These are phyloP conservation scores for Hylaeus volcanicus DNA, from an alignment of 1,140 invertebrate species.

Conservation along the genomic window DNA sequence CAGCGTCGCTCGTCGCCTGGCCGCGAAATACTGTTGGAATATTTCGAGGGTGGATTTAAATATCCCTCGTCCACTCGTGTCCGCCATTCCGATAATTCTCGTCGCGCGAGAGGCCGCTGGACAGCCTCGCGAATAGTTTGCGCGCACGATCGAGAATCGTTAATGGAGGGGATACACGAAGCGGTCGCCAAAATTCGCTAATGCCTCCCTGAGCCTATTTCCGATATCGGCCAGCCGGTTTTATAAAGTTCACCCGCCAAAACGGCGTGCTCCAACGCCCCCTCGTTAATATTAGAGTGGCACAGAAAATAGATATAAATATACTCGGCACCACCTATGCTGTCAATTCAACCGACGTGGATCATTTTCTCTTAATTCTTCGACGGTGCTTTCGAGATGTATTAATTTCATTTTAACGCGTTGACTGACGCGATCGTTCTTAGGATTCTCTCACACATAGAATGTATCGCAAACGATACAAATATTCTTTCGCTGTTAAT, in stretches of 20 bases:
- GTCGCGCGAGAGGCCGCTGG: not conserved
- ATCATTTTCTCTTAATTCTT: no score
- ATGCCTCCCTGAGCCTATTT: constrained; percentile 43
- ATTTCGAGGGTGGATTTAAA: constrained; percentile 25
- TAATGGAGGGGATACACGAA: constrained; percentile 19
- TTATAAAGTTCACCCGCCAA: constrained; percentile 39
- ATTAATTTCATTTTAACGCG: no score
- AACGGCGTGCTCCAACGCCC: constrained; percentile 42
- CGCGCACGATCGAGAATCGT: constrained; percentile 34
- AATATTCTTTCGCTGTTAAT: no score
- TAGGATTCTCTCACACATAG: no score
- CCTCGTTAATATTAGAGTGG: constrained; percentile 29
- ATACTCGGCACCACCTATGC: no score
- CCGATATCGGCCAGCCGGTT: constrained; percentile 48
- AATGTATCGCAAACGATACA: no score
- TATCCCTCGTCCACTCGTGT: constrained; percentile 6
- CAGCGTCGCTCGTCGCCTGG: not conserved
- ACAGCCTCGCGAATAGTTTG: constrained; percentile 5
- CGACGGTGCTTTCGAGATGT: no score
- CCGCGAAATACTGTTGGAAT: not conserved
- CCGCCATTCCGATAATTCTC: constrained; percentile 29
- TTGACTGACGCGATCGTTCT: no score
- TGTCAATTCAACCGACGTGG: no score
- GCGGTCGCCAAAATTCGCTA: constrained; percentile 45
- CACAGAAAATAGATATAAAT: no score